Percentiles rank a stretch among this genome's conserved stretches.
These are phyloP conservation scores for Gryllus longicercus DNA, from an alignment of 2,888 invertebrate genomes.

Conservation along the genomic window DNA sequence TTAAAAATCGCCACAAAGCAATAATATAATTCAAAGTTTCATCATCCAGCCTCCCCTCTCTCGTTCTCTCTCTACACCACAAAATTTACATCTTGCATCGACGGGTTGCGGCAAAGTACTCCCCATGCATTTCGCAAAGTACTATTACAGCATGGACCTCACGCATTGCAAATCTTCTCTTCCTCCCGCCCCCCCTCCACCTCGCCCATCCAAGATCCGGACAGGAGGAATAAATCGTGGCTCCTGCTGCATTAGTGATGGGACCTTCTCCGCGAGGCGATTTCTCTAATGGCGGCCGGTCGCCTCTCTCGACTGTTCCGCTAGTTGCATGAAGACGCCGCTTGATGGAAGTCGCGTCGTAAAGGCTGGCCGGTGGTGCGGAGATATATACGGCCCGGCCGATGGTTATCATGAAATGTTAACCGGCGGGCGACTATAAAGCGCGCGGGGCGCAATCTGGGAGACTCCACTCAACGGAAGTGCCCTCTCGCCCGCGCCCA, in stretches of 20 bases:
- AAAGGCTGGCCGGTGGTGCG: background rate
- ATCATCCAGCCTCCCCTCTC: too few species aligned
- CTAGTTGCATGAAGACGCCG: background rate
- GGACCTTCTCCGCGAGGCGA: background rate
- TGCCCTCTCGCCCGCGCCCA: background rate
- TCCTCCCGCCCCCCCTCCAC: background rate
- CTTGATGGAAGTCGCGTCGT: conserved; percentile 1
- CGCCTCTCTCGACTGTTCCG: background rate
- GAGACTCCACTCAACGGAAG: background rate
- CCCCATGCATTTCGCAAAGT: too few species aligned
- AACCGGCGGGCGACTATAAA: background rate
- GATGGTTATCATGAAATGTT: conserved; percentile 1
- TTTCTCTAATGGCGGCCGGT: background rate
- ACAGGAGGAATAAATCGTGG: background rate
- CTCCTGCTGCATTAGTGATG: background rate
- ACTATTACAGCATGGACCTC: too few species aligned
- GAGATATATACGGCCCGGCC: background rate
- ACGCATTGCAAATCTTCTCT: too few species aligned
- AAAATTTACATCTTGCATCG: too few species aligned
- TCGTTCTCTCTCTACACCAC: too few species aligned
- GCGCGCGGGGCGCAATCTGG: background rate
- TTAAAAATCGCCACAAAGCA: too few species aligned
- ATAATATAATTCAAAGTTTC: too few species aligned
- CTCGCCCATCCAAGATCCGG: background rate
- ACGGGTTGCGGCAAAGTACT: too few species aligned